Base-by-base conservation (phyloP, 2,113 vertebrate genomes). In the Acinonyx jubatus region DNA sequence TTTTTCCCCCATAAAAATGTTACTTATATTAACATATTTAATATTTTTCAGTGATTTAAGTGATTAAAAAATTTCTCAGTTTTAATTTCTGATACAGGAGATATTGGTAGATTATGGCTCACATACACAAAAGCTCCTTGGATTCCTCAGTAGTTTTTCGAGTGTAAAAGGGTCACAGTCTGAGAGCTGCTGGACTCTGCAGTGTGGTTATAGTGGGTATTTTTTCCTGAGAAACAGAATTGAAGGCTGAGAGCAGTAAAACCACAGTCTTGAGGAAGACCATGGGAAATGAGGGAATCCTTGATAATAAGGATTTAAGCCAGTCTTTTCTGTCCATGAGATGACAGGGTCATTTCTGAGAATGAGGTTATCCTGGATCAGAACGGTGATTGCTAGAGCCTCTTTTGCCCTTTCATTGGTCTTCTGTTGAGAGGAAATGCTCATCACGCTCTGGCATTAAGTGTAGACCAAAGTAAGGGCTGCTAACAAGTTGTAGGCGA, bases 21-120 rank as follows among this genome's bases (percentile, higher is more conserved):
- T 89, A 79, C 55, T 85, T 61, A 33, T 74, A 68, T 89, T 95
- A 55, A 95, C 23, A 57, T 91, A 13, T 88, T 89, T 89, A 69
- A 50, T 81, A 80, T 83, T 81, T 85, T 73, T 48, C 81, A 88
- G 41, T 36, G 61, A 68, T 82, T 68, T 96, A 41, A 80, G 19
- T 68, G 76, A n/a, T 92, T 52, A 2, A 65, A 94, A 93, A 55
- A 16, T 31, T 71, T 78, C 4, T 76, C 15, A 48, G 71, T 86
- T 93, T 94, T 82, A 38, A 93, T 79, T 93, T 98, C 55, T 76
- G 27, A 61, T 52, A 31, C 1, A 57, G 48, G 61, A 71, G 79
- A 87, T 91, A 27, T 88, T 88, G 82, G 87, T 80, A 92, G 78
- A 23, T 78, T n/a, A 65, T 63, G 96, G 48, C 7, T 41, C 13